Percentiles rank a stretch among this genome's conserved stretches.
These are phyloP conservation scores for Epinephelus moara DNA, from an alignment of 2,113 vertebrate genomes.

Conservation along the genomic window DNA sequence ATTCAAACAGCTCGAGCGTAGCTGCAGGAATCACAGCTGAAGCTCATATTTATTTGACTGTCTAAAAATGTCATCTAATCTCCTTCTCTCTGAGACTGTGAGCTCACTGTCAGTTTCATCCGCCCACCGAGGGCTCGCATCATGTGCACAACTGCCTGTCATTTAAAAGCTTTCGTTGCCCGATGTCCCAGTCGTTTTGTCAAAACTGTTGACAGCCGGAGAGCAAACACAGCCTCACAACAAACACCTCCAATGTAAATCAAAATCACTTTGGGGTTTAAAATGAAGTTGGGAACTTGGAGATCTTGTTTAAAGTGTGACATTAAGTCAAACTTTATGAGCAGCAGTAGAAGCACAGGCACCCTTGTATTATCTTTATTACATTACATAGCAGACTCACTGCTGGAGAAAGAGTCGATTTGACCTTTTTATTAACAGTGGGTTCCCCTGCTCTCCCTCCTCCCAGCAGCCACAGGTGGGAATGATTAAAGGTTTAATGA, in stretches of 20 bases:
- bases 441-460: not conserved
- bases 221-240: not conserved
- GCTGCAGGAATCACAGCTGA: not conserved
- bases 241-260: not conserved
- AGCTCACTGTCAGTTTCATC: conserved; percentile 20
- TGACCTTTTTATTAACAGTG: not conserved
- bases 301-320: not conserved
- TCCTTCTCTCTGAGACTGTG: not conserved
- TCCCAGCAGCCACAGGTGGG: not conserved
- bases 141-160: conserved; percentile 14
- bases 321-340: not conserved
- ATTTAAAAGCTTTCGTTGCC: conserved; percentile 1
- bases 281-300: not conserved
- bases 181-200: conserved; percentile 18
- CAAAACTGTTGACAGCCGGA: conserved; percentile 23
- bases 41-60: not conserved
- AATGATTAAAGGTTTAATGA: not conserved
- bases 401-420: not conserved
- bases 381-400: conserved; percentile 4
- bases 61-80: not conserved
- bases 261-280: not conserved
- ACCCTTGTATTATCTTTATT: not conserved
- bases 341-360: not conserved
- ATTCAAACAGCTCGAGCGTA: not conserved
- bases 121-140: conserved; percentile 34